These are phyloP conservation scores for Psilopsiagon aurifrons DNA, from an alignment of 2,113 vertebrate genomes.

Conservation along the genomic window DNA sequence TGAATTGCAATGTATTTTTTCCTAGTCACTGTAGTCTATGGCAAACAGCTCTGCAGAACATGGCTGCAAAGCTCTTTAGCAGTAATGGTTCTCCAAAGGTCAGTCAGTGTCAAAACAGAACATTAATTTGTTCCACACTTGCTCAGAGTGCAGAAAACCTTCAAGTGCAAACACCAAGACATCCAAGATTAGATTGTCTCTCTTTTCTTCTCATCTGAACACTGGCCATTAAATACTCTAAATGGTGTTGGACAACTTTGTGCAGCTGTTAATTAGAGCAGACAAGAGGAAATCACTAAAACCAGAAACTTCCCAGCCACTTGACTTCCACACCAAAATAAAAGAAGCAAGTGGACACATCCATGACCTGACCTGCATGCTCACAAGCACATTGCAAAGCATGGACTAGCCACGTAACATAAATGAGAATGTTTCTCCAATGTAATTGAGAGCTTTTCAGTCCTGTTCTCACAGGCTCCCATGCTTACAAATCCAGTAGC, in stretches of 20 bases:
- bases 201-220: constrained; percentile 72
- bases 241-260: constrained; percentile 54
- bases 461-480: not conserved
- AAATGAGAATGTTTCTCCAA: not conserved
- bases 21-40: not conserved
- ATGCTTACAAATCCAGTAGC: constrained; percentile 70
- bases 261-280: constrained; percentile 76
- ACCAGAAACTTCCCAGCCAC: constrained; percentile 57
- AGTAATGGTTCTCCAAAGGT: not conserved
- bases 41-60: not conserved
- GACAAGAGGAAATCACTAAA: constrained; percentile 73
- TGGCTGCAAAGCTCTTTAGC: not conserved
- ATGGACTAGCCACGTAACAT: not conserved
- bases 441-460: constrained; percentile 32
- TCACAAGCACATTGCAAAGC: not conserved
- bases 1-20: not conserved
- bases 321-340: constrained; percentile 65
- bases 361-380: not conserved
- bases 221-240: constrained; percentile 69
- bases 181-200: constrained; percentile 71
- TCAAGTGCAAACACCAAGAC: constrained; percentile 37
- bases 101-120: constrained; percentile 27
- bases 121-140: constrained; percentile 52
- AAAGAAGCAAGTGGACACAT: not conserved
- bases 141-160: constrained; percentile 31